Percentiles rank a stretch among this genome's conserved stretches.
phyloP scores from a whole-genome alignment of 2,888 invertebrate genomes.

The Sinhomidia bicolor region DNA sequence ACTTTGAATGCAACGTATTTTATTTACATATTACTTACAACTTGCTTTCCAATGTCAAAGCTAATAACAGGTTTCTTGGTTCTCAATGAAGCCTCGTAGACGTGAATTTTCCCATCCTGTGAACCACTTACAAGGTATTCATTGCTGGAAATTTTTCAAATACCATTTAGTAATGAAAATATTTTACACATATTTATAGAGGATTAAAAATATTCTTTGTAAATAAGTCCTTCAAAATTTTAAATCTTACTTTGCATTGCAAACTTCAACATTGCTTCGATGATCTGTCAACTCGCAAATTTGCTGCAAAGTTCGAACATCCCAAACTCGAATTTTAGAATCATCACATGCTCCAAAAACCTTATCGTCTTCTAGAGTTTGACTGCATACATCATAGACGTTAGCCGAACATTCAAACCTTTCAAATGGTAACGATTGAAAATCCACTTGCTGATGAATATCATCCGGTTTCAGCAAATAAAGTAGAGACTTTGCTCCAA shows the following conservation, averaged over 20 bases:
- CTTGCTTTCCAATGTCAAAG: conserved; percentile 70
- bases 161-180: too few species aligned
- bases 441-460: conserved; percentile 52
- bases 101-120: conserved; percentile 75
- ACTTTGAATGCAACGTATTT: too few species aligned
- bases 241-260: conserved; percentile 69
- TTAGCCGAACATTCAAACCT: conserved; percentile 73
- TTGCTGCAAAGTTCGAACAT: conserved; percentile 73
- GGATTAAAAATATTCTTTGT: too few species aligned
- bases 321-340: conserved; percentile 73
- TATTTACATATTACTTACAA: conserved; percentile 66
- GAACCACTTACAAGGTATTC: conserved; percentile 76
- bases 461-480: conserved; percentile 64
- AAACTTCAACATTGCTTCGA: conserved; percentile 72
- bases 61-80: conserved; percentile 68
- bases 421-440: conserved; percentile 36
- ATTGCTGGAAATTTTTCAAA: too few species aligned
- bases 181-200: too few species aligned
- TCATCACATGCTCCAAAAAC: conserved; percentile 76
- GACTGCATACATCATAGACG: conserved; percentile 73
- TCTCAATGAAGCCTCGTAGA: conserved; percentile 74
- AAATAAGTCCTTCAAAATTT: background rate
- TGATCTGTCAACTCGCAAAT: conserved; percentile 63
- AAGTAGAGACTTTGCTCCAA: conserved; percentile 67
- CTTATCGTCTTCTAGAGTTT: conserved; percentile 40